phyloP scores from a whole-genome alignment of 2,113 vertebrate species.

The Vulpes lagopus region DNA sequence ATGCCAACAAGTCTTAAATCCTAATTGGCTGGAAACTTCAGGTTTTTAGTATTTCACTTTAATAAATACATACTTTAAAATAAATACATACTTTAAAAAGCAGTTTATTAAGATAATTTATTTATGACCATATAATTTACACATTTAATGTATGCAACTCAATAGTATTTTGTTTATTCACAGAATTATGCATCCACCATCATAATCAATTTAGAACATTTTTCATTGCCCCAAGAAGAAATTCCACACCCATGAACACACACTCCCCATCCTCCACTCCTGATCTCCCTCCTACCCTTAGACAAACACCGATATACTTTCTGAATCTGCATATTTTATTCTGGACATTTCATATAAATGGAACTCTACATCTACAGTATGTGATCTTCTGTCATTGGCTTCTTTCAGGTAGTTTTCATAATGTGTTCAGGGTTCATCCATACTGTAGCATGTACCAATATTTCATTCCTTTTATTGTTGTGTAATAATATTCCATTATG shows the following conservation, averaged over 20 bases:
- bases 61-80: background rate
- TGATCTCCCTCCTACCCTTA: background rate
- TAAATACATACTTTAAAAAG: background rate
- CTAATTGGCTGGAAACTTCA: background rate
- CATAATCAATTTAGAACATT: background rate
- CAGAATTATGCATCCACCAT: background rate
- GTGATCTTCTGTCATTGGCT: background rate
- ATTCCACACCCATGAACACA: background rate
- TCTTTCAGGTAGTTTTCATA: background rate
- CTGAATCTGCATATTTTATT: background rate
- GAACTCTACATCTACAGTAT: background rate
- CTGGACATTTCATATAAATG: background rate
- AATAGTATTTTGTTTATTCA: background rate
- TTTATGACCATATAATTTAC: background rate
- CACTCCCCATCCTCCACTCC: background rate
- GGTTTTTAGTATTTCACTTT: background rate
- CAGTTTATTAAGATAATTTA: background rate
- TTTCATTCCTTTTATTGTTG: background rate
- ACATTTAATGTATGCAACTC: background rate
- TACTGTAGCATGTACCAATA: background rate
- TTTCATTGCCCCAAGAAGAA: background rate
- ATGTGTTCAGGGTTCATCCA: background rate
- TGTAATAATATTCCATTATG: background rate
- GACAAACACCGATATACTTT: background rate
- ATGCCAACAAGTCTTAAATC: background rate